Base-by-base conservation (phyloP, 2,113 vertebrate species). In the Pipra filicauda region DNA sequence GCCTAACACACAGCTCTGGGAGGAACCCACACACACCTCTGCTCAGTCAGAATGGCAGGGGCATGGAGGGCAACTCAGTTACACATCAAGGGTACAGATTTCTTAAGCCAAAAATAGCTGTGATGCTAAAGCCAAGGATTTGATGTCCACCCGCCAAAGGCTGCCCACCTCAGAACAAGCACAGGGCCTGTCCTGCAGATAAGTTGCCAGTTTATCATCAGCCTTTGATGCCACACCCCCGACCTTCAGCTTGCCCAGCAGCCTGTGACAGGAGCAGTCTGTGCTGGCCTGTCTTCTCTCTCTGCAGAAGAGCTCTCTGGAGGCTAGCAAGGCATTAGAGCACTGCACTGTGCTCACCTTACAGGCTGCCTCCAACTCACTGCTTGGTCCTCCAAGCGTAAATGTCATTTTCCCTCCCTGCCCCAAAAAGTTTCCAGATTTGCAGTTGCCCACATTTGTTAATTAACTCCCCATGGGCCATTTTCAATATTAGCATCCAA, bases 401-500 rank as follows among this genome's bases (percentile, higher is more conserved):
- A 65, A 69, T 0, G 2, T n/a, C 17, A 61, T 31, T 78, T 72
- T 13, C 57, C 41, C 69, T 71, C 39, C n/a, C 46, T 62, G 55
- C 17, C 37, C 19, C 44, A n/a, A 17, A 9, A 17, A 21, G 51
- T 30, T 85, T 59, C 39, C 35, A 64, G 71, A 31, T 26, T 2
- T 93, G 41, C 58, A 83, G 49, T 5, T 69, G 33, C 24, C 62
- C 52, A 20, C 57, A 23, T 16, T n/a, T 74, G 51, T 31, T 61
- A 41, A 13, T 5, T 6, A 20, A 57, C 51, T 44, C 51, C 39
- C n/a, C 11, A 3, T 0, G 3, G 31, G 71, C 62, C 15, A 28
- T 19, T 52, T 66, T 33, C 41, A 27, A 0, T 28, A 49, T 20
- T 48, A 71, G 52, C 26, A 94, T 6, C 62, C 72, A 43, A 0